Base-by-base conservation (phyloP, 2,888 invertebrate genomes). In the Orthosia gothica region DNA sequence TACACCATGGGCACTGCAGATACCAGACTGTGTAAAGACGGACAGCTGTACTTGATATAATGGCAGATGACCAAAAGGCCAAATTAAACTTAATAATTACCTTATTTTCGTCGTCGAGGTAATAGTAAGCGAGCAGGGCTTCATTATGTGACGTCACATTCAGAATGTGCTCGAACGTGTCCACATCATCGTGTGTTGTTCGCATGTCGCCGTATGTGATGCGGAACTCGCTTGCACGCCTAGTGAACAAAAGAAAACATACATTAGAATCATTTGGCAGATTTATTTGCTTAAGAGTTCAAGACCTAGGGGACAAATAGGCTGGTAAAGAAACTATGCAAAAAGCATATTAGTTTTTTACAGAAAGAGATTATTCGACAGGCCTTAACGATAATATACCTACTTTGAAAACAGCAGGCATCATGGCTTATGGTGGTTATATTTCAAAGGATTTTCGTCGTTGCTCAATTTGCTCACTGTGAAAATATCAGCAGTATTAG, bases 61-160 rank as follows among this genome's bases (percentile, higher is more conserved):
- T 0, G 47, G 2, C 15, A 23, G 12, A n/a, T 32, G 5, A 26
- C 9, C 12, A 47, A 32, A 54, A 32, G 2, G 20, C 9, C 15
- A 20, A 55, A n/a, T 47, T 47, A 70, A 70, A 18, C 1, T 2
- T 32, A 23, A 40, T 9, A 59, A 47, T 66, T 82, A 98, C 98
- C 97, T 98, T 98, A 93, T 98, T 98, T 89, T 98, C 97, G 87
- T 98, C 98, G 92, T 99, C 99, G 92, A 98, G 97, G 93, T 99
- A 99, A 95, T 99, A 99, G 95, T 98, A 99, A 0, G 99, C 98
- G 97, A 99, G 98, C 13, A 99, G 96, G 0, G 99, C 98, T 87
- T 99, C 99, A 90, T 99, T 98, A 87, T 98, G 98, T 61, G 98
- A 97, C 69, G 99, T 98, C 87, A 98, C 98, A 94, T 97, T 97